A percentile compares a stretch with the other conserved stretches of the same genome.
Evolutionary conservation across 2,888 invertebrate genomes (phyloP).

Genomic region (Megalurothrips usitatus): DNA sequence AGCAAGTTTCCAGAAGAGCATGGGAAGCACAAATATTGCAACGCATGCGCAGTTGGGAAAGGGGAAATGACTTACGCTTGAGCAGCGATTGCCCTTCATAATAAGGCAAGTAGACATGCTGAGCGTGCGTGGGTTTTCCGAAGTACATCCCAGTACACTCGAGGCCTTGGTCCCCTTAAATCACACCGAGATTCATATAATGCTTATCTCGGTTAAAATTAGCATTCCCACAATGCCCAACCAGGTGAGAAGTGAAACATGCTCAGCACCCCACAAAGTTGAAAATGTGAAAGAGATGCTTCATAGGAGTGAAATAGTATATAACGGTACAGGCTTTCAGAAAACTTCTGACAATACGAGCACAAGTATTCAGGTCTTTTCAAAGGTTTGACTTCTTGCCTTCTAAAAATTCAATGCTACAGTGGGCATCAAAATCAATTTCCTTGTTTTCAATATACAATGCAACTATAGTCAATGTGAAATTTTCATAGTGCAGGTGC

Average conservation of each 20-base stretch:
- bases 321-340: not conserved
- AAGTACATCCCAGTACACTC: constrained; percentile 56
- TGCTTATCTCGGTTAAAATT: constrained; percentile 17
- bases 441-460: not conserved
- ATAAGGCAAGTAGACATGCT: constrained; percentile 77
- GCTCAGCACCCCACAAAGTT: not conserved
- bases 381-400: no score
- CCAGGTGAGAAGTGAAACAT: not conserved
- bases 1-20: not conserved
- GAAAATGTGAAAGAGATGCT: not conserved
- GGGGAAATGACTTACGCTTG: constrained; percentile 63
- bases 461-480: not conserved
- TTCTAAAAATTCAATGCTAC: not conserved
- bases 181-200: constrained; percentile 27
- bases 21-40: constrained; percentile 17
- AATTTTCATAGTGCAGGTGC: not conserved
- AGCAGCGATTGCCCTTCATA: constrained; percentile 72
- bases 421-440: not conserved
- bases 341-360: not conserved
- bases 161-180: constrained; percentile 27
- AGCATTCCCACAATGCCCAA: constrained; percentile 4
- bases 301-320: not conserved
- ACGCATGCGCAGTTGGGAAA: constrained; percentile 30
- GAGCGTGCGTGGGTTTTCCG: constrained; percentile 69
- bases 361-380: no score